phyloP scores from a whole-genome alignment of 2,113 vertebrate genomes.

The Benitochromis conjunctus region DNA sequence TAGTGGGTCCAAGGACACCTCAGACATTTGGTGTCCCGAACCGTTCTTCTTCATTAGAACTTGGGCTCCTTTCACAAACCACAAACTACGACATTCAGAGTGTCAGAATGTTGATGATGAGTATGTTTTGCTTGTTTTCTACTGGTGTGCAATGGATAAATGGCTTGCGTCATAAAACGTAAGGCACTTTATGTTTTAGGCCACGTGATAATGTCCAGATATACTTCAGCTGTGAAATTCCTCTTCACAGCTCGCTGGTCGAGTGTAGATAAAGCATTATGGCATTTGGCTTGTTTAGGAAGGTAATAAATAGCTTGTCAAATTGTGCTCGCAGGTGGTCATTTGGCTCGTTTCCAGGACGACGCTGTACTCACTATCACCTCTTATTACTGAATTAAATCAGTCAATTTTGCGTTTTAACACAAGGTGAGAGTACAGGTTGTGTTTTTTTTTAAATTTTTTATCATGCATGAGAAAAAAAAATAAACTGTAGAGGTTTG shows the following conservation, averaged over 20 bases:
- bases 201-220: not conserved
- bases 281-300: not conserved
- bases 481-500: not conserved
- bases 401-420: not conserved
- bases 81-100: not conserved
- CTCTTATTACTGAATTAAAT: not conserved
- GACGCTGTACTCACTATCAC: not conserved
- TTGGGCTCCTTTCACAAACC: not conserved
- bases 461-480: not conserved
- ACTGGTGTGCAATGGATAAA: not conserved
- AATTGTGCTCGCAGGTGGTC: constrained; percentile 21
- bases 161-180: not conserved
- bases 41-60: not conserved
- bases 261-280: constrained; percentile 11
- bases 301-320: constrained; percentile 11
- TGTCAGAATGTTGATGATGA: not conserved
- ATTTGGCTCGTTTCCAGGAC: constrained; percentile 41
- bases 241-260: not conserved
- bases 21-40: not conserved
- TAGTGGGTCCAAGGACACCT: not conserved
- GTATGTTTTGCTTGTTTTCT: not conserved
- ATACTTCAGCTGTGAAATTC: not conserved
- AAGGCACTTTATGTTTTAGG: not conserved
- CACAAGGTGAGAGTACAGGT: not conserved
- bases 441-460: too few relatives aligned